Percentiles rank a stretch among this genome's conserved stretches.
Conservation (phyloP, 2,888 invertebrate species). For the Adelphocoris suturalis region DNA sequence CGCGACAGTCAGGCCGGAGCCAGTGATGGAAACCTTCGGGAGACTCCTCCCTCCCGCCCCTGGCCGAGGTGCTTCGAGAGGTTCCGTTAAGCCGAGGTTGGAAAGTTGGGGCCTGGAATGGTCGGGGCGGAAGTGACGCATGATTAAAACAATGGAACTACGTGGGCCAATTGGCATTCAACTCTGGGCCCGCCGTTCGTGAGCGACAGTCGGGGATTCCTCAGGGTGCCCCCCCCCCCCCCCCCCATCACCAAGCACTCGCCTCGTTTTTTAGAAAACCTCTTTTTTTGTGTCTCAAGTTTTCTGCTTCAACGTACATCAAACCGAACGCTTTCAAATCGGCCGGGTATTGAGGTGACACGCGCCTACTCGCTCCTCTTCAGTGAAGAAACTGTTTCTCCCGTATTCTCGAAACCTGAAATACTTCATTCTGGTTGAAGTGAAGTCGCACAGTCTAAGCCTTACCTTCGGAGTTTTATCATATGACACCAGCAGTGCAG, state of each 20-base stretch:
- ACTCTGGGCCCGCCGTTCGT: constrained; percentile 61
- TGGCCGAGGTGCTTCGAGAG: constrained; percentile 24
- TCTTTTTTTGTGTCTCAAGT: constrained; percentile 11
- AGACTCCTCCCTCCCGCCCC: not conserved
- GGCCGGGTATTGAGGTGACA: not conserved
- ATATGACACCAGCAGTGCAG: too few relatives aligned
- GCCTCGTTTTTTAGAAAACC: constrained; percentile 34
- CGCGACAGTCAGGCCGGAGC: not conserved
- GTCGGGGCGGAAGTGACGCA: constrained; percentile 71
- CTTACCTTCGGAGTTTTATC: too few relatives aligned
- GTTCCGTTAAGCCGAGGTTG: constrained; percentile 62
- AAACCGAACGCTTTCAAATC: constrained; percentile 41
- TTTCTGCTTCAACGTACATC: constrained; percentile 5
- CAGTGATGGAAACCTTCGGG: not conserved
- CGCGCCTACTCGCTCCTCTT: not conserved
- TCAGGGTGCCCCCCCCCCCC: constrained; percentile 8
- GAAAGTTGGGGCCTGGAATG: constrained; percentile 52
- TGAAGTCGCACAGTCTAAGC: too few relatives aligned
- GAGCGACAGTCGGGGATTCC: constrained; percentile 67
- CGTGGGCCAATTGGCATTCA: constrained; percentile 74
- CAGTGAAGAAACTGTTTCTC: not conserved
- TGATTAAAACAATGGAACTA: constrained; percentile 74
- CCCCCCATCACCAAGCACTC: not conserved
- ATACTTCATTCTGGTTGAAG: too few relatives aligned
- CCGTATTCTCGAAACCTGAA: not conserved